phyloP scores from a whole-genome alignment of 2,113 vertebrate genomes.

The Tonatia bakeri region DNA sequence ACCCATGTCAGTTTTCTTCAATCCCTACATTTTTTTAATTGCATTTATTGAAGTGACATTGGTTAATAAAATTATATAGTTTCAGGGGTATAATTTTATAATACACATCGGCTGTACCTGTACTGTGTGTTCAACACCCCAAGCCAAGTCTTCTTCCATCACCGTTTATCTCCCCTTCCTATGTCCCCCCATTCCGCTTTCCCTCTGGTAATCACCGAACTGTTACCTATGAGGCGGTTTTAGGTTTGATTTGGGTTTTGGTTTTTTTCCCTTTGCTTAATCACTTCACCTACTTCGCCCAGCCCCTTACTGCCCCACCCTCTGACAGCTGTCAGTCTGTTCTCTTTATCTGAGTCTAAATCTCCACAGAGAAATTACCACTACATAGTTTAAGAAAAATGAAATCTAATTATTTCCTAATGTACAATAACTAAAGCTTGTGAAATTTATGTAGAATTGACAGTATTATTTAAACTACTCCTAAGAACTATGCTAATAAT shows the following conservation, averaged over 20 bases:
- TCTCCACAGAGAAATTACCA: neutral
- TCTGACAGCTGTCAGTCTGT: neutral
- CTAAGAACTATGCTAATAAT: conserved; percentile 10
- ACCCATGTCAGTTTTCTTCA: neutral
- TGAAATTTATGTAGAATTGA: neutral
- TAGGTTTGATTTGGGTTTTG: neutral
- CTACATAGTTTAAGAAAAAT: conserved; percentile 10
- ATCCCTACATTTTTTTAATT: neutral
- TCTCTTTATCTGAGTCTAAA: neutral
- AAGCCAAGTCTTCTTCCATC: neutral
- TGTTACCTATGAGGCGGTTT: neutral
- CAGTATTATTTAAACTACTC: conserved; percentile 38
- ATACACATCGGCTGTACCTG: neutral
- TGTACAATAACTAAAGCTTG: neutral
- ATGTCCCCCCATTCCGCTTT: neutral
- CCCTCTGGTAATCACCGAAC: neutral
- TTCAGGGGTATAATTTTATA: neutral
- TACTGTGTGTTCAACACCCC: neutral
- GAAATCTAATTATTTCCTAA: conserved; percentile 38
- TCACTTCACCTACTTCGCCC: neutral
- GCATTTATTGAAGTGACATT: neutral
- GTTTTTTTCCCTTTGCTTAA: neutral
- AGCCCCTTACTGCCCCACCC: neutral
- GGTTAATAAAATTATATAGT: neutral
- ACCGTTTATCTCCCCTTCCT: neutral